These are phyloP conservation scores for Drosophila repleta DNA, from an alignment of 1,140 invertebrate genomes.

Conservation along the genomic window DNA sequence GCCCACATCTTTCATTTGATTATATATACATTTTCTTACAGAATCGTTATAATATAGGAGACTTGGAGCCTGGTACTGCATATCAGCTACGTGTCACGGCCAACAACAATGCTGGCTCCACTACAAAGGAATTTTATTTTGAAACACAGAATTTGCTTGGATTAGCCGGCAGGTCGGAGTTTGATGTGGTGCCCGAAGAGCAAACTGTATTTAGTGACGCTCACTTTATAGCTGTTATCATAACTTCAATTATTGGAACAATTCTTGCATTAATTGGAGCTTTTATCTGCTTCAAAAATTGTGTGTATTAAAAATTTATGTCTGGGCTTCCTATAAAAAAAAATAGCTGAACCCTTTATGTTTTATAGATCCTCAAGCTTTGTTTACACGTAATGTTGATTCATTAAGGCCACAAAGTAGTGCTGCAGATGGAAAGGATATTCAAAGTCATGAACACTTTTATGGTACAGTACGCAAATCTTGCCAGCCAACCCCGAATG, in stretches of 20 bases:
- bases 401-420: conserved; percentile 44
- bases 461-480: conserved; percentile 86
- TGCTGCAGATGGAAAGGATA: conserved; percentile 47
- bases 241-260: conserved; percentile 85
- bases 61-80: conserved; percentile 87
- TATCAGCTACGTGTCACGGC: conserved; percentile 88
- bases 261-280: conserved; percentile 84
- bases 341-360: not conserved
- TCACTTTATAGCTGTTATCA: conserved; percentile 84
- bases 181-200: conserved; percentile 76
- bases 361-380: conserved; percentile 56
- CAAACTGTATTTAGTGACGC: conserved; percentile 84
- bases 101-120: conserved; percentile 89
- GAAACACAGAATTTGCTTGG: conserved; percentile 86
- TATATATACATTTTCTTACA: conserved; percentile 24
- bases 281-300: conserved; percentile 85
- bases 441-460: conserved; percentile 85
- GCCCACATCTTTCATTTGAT: not conserved
- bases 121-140: conserved; percentile 87
- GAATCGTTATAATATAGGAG: conserved; percentile 85
- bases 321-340: not conserved
- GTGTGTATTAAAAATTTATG: conserved; percentile 74
- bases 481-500: conserved; percentile 85
- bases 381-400: conserved; percentile 54
- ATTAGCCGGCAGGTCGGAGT: conserved; percentile 83